Percentiles rank a stretch among this genome's conserved stretches.
Evolutionary conservation across 2,888 invertebrate species (phyloP).

Genomic region (Serripes groenlandicus): DNA sequence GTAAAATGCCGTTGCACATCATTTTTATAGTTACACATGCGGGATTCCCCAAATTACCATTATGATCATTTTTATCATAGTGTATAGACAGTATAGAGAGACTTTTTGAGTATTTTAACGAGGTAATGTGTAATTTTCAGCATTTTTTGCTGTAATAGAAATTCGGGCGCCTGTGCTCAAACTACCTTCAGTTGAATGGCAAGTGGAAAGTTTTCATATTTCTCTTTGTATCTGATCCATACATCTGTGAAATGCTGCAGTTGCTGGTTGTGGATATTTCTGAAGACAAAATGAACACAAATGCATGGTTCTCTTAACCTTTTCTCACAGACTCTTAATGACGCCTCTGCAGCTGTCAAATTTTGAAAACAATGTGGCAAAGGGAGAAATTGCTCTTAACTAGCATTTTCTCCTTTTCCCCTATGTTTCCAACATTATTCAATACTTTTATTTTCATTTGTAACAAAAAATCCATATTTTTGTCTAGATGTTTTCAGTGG

Average conservation of each 20-base stretch:
- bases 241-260: constrained; percentile 10
- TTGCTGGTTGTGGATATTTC: constrained; percentile 2
- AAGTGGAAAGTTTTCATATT: background rate
- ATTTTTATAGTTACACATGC: too few relatives aligned
- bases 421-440: too few relatives aligned
- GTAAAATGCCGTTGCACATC: too few relatives aligned
- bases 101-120: too few relatives aligned
- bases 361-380: background rate
- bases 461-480: too few relatives aligned
- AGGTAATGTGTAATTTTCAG: too few relatives aligned
- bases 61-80: too few relatives aligned
- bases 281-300: background rate
- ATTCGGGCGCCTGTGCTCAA: background rate
- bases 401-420: background rate
- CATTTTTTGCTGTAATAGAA: too few relatives aligned
- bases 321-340: background rate
- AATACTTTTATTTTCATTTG: too few relatives aligned
- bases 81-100: too few relatives aligned
- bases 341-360: background rate
- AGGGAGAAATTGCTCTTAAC: background rate
- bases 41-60: too few relatives aligned
- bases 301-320: background rate
- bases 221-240: constrained; percentile 7
- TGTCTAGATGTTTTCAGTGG: too few relatives aligned
- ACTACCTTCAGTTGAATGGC: constrained; percentile 11